Evolutionary conservation across 2,797 vertebrate genomes (phyloP).

Genomic region (Gallinago stenura): DNA sequence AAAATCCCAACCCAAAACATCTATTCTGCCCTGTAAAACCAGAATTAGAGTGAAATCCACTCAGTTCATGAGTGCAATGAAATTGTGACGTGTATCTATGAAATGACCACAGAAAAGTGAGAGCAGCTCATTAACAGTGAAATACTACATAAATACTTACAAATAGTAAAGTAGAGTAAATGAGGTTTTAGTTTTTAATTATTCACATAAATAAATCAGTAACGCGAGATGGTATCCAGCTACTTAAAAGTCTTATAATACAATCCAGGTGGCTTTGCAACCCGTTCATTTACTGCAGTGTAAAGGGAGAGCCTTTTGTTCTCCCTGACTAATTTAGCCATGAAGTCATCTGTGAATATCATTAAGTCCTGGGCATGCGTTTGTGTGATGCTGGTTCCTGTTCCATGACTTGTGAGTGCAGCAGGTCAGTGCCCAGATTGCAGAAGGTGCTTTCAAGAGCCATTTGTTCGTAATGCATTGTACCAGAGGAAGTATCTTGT

Average conservation of each 20-base stretch:
- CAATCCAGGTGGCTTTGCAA: neutral
- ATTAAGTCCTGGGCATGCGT: neutral
- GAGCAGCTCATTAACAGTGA: neutral
- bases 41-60: neutral
- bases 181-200: neutral
- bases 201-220: neutral
- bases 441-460: neutral
- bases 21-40: neutral
- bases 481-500: neutral
- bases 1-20: neutral
- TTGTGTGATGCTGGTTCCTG: neutral
- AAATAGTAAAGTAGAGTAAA: neutral
- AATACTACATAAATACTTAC: neutral
- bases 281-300: rapidly evolving
- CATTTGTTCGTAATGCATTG: neutral
- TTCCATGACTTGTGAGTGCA: neutral
- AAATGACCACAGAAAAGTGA: neutral
- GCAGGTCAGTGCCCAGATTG: neutral
- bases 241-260: neutral
- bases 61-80: neutral
- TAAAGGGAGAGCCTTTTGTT: conserved; percentile 9
- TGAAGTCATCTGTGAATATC: neutral
- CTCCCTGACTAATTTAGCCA: neutral
- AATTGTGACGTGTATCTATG: neutral
- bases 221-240: neutral